phyloP scores from a whole-genome alignment of 1,140 invertebrate genomes.

The Centruroides vittatus region DNA sequence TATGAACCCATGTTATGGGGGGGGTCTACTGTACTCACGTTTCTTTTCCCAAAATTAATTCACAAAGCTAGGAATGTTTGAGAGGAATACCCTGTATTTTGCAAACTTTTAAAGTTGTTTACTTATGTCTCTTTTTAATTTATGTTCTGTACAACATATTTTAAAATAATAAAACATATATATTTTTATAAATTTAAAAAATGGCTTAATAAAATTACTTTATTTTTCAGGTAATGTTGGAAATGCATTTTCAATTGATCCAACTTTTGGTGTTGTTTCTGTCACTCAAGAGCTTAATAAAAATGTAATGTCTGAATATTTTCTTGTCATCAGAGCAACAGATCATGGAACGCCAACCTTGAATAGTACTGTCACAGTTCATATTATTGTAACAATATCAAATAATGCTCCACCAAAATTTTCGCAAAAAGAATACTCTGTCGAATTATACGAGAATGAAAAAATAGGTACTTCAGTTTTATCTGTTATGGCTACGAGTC shows the following conservation, averaged over 20 bases:
- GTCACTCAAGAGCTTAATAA: constrained; percentile 58
- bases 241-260: constrained; percentile 64
- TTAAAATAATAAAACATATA: too few relatives aligned
- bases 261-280: constrained; percentile 54
- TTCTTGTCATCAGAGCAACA: constrained; percentile 60
- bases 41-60: too few relatives aligned
- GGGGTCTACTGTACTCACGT: too few relatives aligned
- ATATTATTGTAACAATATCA: constrained; percentile 72
- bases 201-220: background rate
- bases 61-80: too few relatives aligned
- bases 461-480: constrained; percentile 58
- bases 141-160: too few relatives aligned
- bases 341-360: constrained; percentile 62
- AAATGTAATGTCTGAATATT: constrained; percentile 52
- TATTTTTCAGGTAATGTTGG: constrained; percentile 56
- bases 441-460: constrained; percentile 73
- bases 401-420: constrained; percentile 77
- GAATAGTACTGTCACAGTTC: constrained; percentile 60
- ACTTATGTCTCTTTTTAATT: too few relatives aligned
- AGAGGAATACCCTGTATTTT: too few relatives aligned
- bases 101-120: too few relatives aligned
- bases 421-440: constrained; percentile 43
- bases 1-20: too few relatives aligned
- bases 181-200: too few relatives aligned
- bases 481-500: constrained; percentile 57